These are phyloP conservation scores for Salvelinus sp. DNA, from an alignment of 2,113 vertebrate genomes.

Conservation along the genomic window DNA sequence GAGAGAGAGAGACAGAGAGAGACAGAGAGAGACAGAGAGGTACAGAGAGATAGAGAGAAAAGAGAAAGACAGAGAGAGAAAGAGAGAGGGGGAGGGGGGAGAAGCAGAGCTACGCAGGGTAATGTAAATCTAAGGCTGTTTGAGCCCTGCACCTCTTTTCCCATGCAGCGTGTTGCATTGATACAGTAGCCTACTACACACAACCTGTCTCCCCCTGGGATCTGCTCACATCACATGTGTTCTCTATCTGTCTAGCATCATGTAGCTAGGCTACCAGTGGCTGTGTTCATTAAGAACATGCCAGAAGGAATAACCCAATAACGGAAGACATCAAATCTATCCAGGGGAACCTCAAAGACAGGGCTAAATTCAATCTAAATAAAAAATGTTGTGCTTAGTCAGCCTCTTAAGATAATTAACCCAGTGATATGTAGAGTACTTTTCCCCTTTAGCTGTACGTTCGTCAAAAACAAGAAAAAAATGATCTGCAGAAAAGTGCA, in stretches of 20 bases:
- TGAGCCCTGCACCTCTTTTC: slow-evolving; percentile 53
- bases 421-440: slow-evolving; percentile 61
- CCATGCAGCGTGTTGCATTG: slow-evolving; percentile 38
- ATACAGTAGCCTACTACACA: slow-evolving; percentile 30
- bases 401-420: slow-evolving; percentile 69
- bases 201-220: slow-evolving; percentile 49
- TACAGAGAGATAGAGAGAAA: slow-evolving; percentile 38
- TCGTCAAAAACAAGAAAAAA: not conserved
- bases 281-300: not conserved
- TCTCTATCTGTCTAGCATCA: slow-evolving; percentile 35
- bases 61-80: no score
- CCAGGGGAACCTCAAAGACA: slow-evolving; percentile 49
- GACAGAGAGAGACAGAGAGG: no score
- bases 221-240: slow-evolving; percentile 39
- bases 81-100: no score
- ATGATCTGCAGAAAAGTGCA: slow-evolving; percentile 54
- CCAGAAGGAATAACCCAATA: slow-evolving; percentile 30
- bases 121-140: slow-evolving; percentile 62
- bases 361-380: slow-evolving; percentile 63
- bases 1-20: no score
- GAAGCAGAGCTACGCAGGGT: not conserved
- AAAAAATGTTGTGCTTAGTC: slow-evolving; percentile 68
- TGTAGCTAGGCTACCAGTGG: no score
- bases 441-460: slow-evolving; percentile 54
- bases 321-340: slow-evolving; percentile 56